A percentile compares a stretch with the other conserved stretches of the same genome.
Evolutionary conservation across 2,888 invertebrate genomes (phyloP).

Genomic region (Mythimna albipuncta): DNA sequence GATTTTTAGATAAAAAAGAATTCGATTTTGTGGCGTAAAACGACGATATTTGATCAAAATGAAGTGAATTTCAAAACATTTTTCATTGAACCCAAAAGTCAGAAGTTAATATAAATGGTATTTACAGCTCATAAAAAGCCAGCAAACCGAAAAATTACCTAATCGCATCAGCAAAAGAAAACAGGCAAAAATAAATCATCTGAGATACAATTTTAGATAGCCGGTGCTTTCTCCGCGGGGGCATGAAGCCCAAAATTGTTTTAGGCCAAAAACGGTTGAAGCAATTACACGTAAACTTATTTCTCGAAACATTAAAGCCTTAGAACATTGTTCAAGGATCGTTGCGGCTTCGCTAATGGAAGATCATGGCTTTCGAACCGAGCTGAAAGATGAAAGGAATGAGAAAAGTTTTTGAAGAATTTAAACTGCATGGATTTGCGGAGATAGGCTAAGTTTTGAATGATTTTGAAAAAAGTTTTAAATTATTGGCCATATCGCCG

Average conservation of each 20-base stretch:
- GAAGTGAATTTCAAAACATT: neutral
- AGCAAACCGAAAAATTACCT: slow-evolving; percentile 17
- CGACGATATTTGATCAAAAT: neutral
- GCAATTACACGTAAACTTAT: slow-evolving; percentile 72
- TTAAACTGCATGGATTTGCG: slow-evolving; percentile 46
- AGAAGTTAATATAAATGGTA: neutral
- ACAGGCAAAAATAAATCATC: slow-evolving; percentile 50
- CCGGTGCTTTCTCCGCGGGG: slow-evolving; percentile 23
- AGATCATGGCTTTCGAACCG: slow-evolving; percentile 50
- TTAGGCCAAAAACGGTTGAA: slow-evolving; percentile 54
- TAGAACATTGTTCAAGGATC: slow-evolving; percentile 67
- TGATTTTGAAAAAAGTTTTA: slow-evolving; percentile 2
- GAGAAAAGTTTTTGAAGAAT: slow-evolving; percentile 57
- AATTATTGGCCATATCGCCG: neutral
- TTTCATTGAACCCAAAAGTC: neutral
- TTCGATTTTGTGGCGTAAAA: neutral
- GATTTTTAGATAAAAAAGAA: neutral
- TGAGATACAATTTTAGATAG: slow-evolving; percentile 61
- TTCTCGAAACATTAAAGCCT: slow-evolving; percentile 70
- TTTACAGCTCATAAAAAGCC: slow-evolving; percentile 4
- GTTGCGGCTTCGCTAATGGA: slow-evolving; percentile 60
- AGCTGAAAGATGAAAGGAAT: slow-evolving; percentile 50
- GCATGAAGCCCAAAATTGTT: slow-evolving; percentile 55
- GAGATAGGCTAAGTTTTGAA: slow-evolving; percentile 25
- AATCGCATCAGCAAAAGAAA: slow-evolving; percentile 19